Conservation (phyloP, 2,888 invertebrate species). For the Lypha dubia region DNA sequence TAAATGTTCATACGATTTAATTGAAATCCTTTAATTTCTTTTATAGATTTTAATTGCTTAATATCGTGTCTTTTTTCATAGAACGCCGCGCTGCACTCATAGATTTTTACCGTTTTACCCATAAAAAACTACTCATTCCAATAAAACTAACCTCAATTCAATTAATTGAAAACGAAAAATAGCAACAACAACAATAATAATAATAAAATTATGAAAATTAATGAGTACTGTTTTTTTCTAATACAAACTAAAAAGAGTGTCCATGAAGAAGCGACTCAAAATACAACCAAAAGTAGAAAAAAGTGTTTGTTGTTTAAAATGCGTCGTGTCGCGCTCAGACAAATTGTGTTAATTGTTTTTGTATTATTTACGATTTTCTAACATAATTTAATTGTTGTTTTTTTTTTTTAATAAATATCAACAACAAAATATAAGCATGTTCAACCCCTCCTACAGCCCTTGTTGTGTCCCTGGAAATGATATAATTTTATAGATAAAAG, state of each 20-base stretch:
- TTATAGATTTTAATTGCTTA: constrained; percentile 72
- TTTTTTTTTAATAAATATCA: constrained; percentile 29
- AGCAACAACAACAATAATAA: constrained; percentile 7
- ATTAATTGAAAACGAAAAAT: constrained; percentile 69
- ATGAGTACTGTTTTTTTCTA: constrained; percentile 41
- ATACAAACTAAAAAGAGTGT: constrained; percentile 12
- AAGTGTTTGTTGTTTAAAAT: constrained; percentile 31
- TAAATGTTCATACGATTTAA: constrained; percentile 44
- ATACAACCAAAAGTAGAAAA: not conserved
- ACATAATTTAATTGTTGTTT: constrained; percentile 69
- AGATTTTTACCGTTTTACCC: constrained; percentile 42
- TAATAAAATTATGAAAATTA: constrained; percentile 28
- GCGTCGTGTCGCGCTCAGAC: constrained; percentile 56
- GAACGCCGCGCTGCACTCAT: not conserved
- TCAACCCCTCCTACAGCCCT: not conserved
- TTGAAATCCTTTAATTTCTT: constrained; percentile 69
- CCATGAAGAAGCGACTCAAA: not conserved
- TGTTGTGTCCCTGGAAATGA: constrained; percentile 30
- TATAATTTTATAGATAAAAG: constrained; percentile 68
- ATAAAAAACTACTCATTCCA: constrained; percentile 14
- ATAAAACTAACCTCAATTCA: constrained; percentile 57
- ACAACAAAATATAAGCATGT: not conserved
- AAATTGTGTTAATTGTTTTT: constrained; percentile 71
- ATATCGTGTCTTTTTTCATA: constrained; percentile 62
- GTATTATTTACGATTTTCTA: constrained; percentile 71